phyloP scores from a whole-genome alignment of 2,888 invertebrate genomes.

The Cephus rjabovi region DNA sequence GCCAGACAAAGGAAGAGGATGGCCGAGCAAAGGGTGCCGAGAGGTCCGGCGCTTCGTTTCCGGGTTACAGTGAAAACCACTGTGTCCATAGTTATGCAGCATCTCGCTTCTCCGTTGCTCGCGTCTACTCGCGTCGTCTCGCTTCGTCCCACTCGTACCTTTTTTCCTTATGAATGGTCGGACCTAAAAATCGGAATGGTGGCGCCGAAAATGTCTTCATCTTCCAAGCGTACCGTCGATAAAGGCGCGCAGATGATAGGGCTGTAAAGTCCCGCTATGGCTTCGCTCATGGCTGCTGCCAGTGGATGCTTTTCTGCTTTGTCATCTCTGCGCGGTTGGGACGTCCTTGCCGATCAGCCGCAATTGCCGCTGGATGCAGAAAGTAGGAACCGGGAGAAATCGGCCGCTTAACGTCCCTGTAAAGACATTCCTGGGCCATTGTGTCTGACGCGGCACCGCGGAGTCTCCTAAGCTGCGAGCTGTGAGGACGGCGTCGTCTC shows the following conservation, averaged over 20 bases:
- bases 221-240: constrained; percentile 46
- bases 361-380: not conserved
- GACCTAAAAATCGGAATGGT: constrained; percentile 48
- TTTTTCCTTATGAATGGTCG: not conserved
- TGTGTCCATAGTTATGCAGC: too few relatives aligned
- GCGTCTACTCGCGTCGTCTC: too few relatives aligned
- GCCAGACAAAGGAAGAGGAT: too few relatives aligned
- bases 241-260: constrained; percentile 52
- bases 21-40: too few relatives aligned
- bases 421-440: not conserved
- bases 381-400: not conserved
- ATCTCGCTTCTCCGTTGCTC: too few relatives aligned
- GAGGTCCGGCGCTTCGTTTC: too few relatives aligned
- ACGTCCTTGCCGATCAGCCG: not conserved
- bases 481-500: too few relatives aligned
- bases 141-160: too few relatives aligned
- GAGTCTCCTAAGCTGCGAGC: too few relatives aligned
- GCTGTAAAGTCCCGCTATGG: constrained; percentile 47
- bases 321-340: constrained; percentile 10
- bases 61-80: too few relatives aligned
- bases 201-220: constrained; percentile 60
- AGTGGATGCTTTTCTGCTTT: constrained; percentile 16
- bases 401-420: not conserved
- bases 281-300: constrained; percentile 18
- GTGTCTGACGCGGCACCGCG: too few relatives aligned